Conservation (phyloP, 2,888 invertebrate species). For the Orthosia gothica region DNA sequence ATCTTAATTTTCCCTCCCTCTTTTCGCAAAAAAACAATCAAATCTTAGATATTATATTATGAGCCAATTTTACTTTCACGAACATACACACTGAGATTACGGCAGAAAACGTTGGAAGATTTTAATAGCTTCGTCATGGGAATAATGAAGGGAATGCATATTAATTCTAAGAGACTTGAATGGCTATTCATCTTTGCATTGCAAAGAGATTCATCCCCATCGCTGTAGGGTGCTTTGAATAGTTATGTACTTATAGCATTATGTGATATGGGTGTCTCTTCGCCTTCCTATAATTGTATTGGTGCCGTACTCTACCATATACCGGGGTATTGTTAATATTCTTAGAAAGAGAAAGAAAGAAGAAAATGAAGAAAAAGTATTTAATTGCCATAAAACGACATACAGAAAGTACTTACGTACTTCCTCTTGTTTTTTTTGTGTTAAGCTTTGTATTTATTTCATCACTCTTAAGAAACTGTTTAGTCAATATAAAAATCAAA, state of each 20-base stretch:
- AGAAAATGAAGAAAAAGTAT: no score
- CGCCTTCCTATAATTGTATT: constrained; percentile 23
- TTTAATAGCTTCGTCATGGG: constrained; percentile 83
- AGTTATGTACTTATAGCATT: constrained; percentile 11
- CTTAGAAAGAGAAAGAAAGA: not conserved
- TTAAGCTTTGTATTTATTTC: not conserved
- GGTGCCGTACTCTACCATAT: not conserved
- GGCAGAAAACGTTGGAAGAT: constrained; percentile 77
- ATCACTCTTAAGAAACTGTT: not conserved
- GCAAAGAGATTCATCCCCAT: constrained; percentile 80
- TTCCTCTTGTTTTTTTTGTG: not conserved
- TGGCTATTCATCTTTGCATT: constrained; percentile 83
- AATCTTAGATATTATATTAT: constrained; percentile 65
- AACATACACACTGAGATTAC: constrained; percentile 77
- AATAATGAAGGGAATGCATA: constrained; percentile 86
- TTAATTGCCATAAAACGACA: no score
- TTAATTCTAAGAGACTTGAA: constrained; percentile 83
- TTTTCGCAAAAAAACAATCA: not conserved
- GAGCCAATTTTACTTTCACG: constrained; percentile 78
- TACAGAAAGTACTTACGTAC: no score
- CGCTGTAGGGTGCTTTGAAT: constrained; percentile 26
- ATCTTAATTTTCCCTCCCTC: not conserved
- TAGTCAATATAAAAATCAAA: not conserved
- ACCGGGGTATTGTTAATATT: not conserved
- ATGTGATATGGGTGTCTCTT: constrained; percentile 5